These are phyloP conservation scores for Latrodectus elegans DNA, from an alignment of 2,888 invertebrate genomes.

Conservation along the genomic window DNA sequence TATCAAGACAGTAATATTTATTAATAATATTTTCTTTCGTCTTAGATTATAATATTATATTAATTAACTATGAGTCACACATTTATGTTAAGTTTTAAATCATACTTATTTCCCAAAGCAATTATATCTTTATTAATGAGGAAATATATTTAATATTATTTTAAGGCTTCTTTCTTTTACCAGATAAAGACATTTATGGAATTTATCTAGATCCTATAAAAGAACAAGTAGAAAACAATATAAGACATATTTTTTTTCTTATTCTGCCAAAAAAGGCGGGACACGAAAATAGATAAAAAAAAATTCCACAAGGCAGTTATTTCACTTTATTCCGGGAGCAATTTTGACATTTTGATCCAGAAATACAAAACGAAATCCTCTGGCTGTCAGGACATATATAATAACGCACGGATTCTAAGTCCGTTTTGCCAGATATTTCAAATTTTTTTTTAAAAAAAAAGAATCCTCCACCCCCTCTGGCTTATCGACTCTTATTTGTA, in stretches of 20 bases:
- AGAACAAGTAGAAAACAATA: not conserved
- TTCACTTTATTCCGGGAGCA: constrained; percentile 29
- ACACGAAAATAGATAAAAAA: constrained; percentile 2
- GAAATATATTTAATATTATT: too few relatives aligned
- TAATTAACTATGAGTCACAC: too few relatives aligned
- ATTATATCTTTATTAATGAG: too few relatives aligned
- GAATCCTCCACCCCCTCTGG: constrained; percentile 9
- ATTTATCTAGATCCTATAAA: too few relatives aligned
- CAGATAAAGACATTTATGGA: too few relatives aligned
- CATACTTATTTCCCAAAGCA: too few relatives aligned
- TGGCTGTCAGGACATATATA: constrained; percentile 63
- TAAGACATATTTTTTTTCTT: not conserved
- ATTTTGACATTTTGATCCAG: constrained; percentile 65
- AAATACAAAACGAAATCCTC: constrained; percentile 61
- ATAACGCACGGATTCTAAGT: constrained; percentile 44
- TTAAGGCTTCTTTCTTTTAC: too few relatives aligned
- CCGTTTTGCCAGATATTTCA: constrained; percentile 37
- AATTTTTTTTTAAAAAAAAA: constrained; percentile 28
- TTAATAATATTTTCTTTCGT: too few relatives aligned
- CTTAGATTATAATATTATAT: too few relatives aligned
- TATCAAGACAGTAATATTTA: too few relatives aligned
- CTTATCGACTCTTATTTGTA: constrained; percentile 54
- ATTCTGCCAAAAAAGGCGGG: not conserved
- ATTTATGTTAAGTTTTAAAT: too few relatives aligned
- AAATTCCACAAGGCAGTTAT: constrained; percentile 22